Evolutionary conservation across 2,888 invertebrate genomes (phyloP).

Genomic region (Drymonia ruficornis): DNA sequence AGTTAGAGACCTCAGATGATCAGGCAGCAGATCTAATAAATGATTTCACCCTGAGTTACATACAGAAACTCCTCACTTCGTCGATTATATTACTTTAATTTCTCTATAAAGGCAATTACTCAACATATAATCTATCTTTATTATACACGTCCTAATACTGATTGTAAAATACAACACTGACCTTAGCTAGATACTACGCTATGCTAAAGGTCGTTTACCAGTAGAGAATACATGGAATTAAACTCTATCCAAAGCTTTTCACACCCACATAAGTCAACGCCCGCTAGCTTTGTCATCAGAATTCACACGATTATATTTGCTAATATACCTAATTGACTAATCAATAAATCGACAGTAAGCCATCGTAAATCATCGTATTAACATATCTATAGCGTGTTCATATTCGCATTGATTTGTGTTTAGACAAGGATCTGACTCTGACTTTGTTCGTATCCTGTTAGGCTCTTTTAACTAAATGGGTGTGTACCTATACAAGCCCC

Average conservation of each 20-base stretch:
- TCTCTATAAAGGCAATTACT: too few species aligned
- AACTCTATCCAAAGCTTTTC: not conserved
- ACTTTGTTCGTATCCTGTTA: not conserved
- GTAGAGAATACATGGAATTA: too few species aligned
- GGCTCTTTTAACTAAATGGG: too few species aligned
- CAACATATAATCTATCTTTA: too few species aligned
- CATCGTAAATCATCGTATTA: slow-evolving; percentile 44
- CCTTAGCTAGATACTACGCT: not conserved
- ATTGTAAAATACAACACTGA: not conserved
- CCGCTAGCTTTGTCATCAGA: not conserved
- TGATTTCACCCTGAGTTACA: too few species aligned
- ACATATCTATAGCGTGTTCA: slow-evolving; percentile 27
- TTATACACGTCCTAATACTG: too few species aligned
- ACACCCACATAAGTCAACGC: not conserved
- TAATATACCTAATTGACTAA: slow-evolving; percentile 34
- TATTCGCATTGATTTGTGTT: slow-evolving; percentile 2
- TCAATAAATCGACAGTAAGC: slow-evolving; percentile 32
- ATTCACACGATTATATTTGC: slow-evolving; percentile 15
- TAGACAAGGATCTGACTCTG: not conserved
- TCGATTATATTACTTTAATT: too few species aligned
- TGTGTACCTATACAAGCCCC: too few species aligned
- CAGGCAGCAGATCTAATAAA: too few species aligned
- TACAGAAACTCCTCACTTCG: too few species aligned
- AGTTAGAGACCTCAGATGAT: too few species aligned
- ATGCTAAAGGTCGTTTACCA: too few species aligned